Evolutionary conservation across 2,797 vertebrate species (phyloP).

Genomic region (Megaceryle alcyon): DNA sequence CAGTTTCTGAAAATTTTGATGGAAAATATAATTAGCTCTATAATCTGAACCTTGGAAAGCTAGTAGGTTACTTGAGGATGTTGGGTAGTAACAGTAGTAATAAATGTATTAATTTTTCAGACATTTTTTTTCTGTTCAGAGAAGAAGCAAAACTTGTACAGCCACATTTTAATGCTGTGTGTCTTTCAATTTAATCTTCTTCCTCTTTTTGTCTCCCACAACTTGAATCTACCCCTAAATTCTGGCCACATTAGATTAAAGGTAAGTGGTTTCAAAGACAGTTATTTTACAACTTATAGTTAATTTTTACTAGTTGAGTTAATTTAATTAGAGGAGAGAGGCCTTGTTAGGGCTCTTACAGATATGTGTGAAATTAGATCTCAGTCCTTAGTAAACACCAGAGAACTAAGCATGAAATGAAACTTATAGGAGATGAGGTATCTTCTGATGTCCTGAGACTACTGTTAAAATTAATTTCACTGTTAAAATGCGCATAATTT

Average conservation of each 20-base stretch:
- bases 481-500: background rate
- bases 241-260: background rate
- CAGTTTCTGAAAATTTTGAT: background rate
- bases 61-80: background rate
- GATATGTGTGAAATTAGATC: background rate
- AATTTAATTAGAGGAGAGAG: background rate
- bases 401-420: background rate
- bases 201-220: background rate
- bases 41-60: background rate
- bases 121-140: background rate
- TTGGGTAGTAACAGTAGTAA: background rate
- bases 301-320: background rate
- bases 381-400: background rate
- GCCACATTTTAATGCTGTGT: background rate
- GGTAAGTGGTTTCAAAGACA: background rate
- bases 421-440: background rate
- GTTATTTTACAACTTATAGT: background rate
- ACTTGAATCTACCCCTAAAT: background rate
- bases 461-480: background rate
- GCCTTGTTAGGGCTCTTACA: background rate
- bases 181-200: background rate
- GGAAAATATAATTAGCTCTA: background rate
- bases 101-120: background rate
- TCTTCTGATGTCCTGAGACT: background rate
- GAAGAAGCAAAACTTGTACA: background rate